phyloP scores from a whole-genome alignment of 2,113 vertebrate genomes.

The Ceyx margarethae region DNA sequence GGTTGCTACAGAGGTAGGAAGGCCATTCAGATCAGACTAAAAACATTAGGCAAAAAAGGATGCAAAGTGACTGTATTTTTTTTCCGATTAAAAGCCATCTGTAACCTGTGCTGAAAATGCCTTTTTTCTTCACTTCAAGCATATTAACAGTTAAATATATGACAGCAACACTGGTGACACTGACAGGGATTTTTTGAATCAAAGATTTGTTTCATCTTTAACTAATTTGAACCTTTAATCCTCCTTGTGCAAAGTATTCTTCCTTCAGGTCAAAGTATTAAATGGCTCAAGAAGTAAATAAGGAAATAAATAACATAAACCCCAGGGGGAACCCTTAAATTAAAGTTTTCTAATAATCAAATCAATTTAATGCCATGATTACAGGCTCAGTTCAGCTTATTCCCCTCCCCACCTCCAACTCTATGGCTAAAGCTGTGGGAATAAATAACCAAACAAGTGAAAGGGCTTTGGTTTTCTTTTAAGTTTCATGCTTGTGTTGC shows the following conservation, averaged over 20 bases:
- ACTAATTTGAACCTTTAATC: conserved; percentile 40
- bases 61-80: neutral
- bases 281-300: conserved; percentile 48
- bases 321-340: conserved; percentile 12
- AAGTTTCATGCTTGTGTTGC: neutral
- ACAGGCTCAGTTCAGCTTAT: conserved; percentile 3
- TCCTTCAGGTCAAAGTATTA: conserved; percentile 54
- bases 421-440: neutral
- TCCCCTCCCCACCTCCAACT: neutral
- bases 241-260: conserved; percentile 9
- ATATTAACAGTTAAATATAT: neutral
- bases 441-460: neutral
- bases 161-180: neutral
- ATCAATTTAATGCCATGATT: conserved; percentile 24
- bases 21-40: neutral
- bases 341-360: conserved; percentile 42
- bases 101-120: neutral
- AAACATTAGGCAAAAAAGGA: neutral
- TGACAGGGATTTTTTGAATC: neutral
- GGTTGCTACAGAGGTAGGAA: neutral
- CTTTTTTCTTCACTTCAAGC: neutral
- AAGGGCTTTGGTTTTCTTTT: neutral
- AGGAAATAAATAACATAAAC: conserved; percentile 41
- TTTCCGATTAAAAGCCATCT: neutral
- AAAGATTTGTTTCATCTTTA: conserved; percentile 27